These are phyloP conservation scores for Hydriomena furcata DNA, from an alignment of 2,888 invertebrate genomes.

Conservation along the genomic window DNA sequence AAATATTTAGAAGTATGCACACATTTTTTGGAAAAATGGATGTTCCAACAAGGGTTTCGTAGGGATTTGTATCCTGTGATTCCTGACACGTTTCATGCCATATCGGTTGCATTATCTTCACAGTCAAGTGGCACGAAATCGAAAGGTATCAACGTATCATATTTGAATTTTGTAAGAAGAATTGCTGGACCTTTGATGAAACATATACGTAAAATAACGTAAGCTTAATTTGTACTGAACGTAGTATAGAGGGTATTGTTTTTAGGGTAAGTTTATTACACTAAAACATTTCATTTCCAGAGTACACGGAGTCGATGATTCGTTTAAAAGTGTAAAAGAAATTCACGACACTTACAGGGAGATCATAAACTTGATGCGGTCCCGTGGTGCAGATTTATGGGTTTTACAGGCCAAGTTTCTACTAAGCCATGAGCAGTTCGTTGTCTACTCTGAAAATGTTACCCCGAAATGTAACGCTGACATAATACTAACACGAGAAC, in stretches of 20 bases:
- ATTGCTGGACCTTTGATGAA: conserved; percentile 75
- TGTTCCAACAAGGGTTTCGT: conserved; percentile 76
- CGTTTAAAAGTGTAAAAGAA: conserved; percentile 63
- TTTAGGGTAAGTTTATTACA: too few species aligned
- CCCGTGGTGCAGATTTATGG: conserved; percentile 66
- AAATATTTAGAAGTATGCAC: conserved; percentile 61
- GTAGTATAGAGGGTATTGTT: too few species aligned
- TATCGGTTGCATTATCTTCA: conserved; percentile 56
- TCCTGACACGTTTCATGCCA: conserved; percentile 71
- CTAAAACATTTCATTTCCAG: conserved; percentile 50
- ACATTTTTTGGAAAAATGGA: conserved; percentile 72
- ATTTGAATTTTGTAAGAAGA: conserved; percentile 66
- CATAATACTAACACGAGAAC: conserved; percentile 53
- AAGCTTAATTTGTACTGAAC: conserved; percentile 31
- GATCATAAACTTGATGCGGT: conserved; percentile 59
- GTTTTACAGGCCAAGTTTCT: conserved; percentile 64
- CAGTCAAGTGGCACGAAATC: conserved; percentile 51
- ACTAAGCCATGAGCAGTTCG: conserved; percentile 68
- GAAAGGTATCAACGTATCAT: conserved; percentile 70
- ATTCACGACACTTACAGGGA: conserved; percentile 69
- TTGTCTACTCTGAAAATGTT: conserved; percentile 56
- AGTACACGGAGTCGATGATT: conserved; percentile 54
- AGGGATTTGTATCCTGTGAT: conserved; percentile 72
- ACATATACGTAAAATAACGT: conserved; percentile 64
- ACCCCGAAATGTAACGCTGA: conserved; percentile 63